Percentiles rank a stretch among this genome's conserved stretches.
These are phyloP conservation scores for Aspidiotus rigidus DNA, from an alignment of 2,888 invertebrate genomes.

Conservation along the genomic window DNA sequence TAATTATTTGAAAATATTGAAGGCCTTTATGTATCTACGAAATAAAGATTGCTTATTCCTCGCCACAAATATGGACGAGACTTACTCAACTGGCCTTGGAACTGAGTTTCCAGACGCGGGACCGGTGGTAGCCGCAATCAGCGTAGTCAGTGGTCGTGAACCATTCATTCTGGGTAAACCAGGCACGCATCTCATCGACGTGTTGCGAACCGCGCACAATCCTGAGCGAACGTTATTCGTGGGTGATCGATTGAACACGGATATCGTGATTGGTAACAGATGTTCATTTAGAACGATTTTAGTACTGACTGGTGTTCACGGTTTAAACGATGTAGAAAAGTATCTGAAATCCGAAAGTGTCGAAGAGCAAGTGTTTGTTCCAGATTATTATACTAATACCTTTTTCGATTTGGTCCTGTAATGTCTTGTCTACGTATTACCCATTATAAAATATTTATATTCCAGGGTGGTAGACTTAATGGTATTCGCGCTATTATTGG, in stretches of 20 bases:
- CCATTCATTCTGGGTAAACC: constrained; percentile 87
- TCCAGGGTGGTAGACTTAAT: too few relatives aligned
- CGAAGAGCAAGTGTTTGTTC: constrained; percentile 38
- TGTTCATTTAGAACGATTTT: constrained; percentile 82
- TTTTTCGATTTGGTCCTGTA: constrained; percentile 24
- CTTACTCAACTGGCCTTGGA: constrained; percentile 54
- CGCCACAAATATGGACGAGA: constrained; percentile 88
- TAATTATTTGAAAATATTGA: constrained; percentile 81
- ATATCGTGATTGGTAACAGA: constrained; percentile 78
- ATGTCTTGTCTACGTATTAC: too few relatives aligned
- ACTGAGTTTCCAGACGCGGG: constrained; percentile 71
- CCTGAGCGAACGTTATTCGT: constrained; percentile 80
- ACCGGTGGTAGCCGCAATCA: constrained; percentile 72
- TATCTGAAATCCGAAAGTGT: constrained; percentile 45
- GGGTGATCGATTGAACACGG: constrained; percentile 88
- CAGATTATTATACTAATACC: constrained; percentile 41
- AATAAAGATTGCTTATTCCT: constrained; percentile 71
- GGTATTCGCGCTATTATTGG: too few relatives aligned
- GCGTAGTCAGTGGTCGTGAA: constrained; percentile 69
- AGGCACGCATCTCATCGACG: constrained; percentile 66
- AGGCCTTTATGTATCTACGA: constrained; percentile 75
- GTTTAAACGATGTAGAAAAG: constrained; percentile 49
- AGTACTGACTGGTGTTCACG: constrained; percentile 77
- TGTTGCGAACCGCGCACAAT: constrained; percentile 60
- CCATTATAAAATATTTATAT: too few relatives aligned